Conservation (phyloP, 2,113 vertebrate species). For the Pelodiscus sinensis region DNA sequence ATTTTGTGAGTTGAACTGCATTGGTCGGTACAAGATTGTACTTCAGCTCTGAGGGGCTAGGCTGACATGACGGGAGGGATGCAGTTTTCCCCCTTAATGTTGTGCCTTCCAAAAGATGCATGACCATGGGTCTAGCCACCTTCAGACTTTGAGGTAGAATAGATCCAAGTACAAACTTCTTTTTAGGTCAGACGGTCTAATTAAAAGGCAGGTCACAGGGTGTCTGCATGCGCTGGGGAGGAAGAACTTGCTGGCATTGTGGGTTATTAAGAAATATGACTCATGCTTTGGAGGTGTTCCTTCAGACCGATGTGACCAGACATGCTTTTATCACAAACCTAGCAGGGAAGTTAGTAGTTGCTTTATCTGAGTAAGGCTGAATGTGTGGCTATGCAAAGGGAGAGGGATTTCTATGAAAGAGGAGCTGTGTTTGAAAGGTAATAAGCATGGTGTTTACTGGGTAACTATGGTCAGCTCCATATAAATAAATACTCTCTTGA, state of each 20-base stretch:
- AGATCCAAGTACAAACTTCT: neutral
- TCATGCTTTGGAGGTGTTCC: neutral
- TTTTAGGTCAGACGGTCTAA: slow-evolving; percentile 1
- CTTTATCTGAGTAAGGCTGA: neutral
- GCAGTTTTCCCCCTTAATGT: neutral
- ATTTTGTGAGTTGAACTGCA: neutral
- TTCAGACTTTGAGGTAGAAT: neutral
- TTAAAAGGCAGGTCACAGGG: slow-evolving; percentile 11
- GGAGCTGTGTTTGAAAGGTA: neutral
- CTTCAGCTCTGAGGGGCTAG: neutral
- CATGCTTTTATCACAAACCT: slow-evolving; percentile 4
- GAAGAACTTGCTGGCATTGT: neutral
- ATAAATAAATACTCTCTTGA: neutral
- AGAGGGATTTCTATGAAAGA: neutral
- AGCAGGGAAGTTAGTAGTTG: neutral
- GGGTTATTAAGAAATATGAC: neutral
- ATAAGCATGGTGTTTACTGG: neutral
- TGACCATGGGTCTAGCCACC: neutral
- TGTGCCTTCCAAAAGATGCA: neutral
- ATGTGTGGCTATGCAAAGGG: neutral
- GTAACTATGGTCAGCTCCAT: neutral
- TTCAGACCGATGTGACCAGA: neutral
- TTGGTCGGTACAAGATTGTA: neutral
- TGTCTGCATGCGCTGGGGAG: neutral
- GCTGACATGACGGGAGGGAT: neutral